phyloP scores from a whole-genome alignment of 2,888 invertebrate species.

The Escarpia spicata region DNA sequence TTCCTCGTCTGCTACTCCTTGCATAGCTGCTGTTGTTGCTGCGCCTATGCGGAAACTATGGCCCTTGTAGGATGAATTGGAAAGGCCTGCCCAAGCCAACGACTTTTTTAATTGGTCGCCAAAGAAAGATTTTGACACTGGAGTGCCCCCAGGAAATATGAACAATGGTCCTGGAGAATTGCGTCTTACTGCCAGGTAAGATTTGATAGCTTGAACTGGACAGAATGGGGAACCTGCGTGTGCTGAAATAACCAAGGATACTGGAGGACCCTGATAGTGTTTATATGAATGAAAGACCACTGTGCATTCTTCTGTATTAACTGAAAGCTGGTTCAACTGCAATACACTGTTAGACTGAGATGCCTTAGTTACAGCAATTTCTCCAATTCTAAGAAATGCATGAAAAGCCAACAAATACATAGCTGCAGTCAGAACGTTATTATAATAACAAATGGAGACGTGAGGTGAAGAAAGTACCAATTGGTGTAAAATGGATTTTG shows the following conservation, averaged over 20 bases:
- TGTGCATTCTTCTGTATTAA: not conserved
- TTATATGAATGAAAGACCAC: not conserved
- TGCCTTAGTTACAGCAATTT: not conserved
- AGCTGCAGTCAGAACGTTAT: not conserved
- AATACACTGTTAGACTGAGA: not conserved
- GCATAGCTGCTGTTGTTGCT: not conserved
- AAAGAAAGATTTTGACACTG: not conserved
- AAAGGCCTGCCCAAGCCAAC: not conserved
- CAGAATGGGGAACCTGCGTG: not conserved
- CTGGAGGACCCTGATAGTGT: not conserved
- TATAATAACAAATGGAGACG: too few species aligned
- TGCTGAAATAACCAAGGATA: not conserved
- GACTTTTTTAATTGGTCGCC: not conserved
- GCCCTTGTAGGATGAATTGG: not conserved
- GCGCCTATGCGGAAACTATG: not conserved
- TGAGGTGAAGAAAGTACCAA: too few species aligned
- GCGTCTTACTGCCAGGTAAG: not conserved
- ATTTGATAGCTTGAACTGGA: not conserved
- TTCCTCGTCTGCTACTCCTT: not conserved
- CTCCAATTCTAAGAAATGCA: not conserved
- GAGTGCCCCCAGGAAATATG: not conserved
- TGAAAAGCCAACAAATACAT: not conserved
- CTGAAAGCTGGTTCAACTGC: not conserved
- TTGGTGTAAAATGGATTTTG: too few species aligned
- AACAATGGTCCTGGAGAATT: not conserved